These are phyloP conservation scores for Argentina silus DNA, from an alignment of 2,797 vertebrate species.

Conservation along the genomic window DNA sequence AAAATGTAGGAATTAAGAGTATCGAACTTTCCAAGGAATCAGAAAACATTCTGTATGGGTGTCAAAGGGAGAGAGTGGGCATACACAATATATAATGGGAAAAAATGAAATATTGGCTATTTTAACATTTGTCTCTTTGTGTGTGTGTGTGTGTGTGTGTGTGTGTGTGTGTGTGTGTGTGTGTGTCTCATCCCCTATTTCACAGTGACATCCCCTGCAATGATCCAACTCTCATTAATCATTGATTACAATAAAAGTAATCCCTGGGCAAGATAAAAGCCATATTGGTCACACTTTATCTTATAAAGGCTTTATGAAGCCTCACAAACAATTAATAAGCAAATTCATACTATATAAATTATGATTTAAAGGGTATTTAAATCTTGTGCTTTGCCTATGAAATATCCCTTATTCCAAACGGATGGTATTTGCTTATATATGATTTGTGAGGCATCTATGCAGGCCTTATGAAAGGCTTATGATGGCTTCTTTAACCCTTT, in stretches of 20 bases:
- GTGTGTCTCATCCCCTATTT: not conserved
- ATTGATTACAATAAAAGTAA: too few relatives aligned
- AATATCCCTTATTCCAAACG: too few relatives aligned
- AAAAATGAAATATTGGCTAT: not conserved
- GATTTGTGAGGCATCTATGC: not conserved
- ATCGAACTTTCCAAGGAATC: constrained; percentile 3
- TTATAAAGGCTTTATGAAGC: too few relatives aligned
- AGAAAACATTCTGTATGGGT: not conserved
- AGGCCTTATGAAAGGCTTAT: not conserved
- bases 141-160: not conserved
- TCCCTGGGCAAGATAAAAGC: too few relatives aligned
- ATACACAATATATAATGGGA: not conserved
- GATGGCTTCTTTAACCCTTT: not conserved
- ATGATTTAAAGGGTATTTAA: too few relatives aligned
- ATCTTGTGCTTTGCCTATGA: too few relatives aligned
- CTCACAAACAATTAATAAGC: too few relatives aligned
- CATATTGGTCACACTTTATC: too few relatives aligned
- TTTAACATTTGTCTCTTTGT: not conserved
- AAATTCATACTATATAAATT: too few relatives aligned
- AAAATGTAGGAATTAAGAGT: not conserved
- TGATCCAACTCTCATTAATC: not conserved
- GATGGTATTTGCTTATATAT: too few relatives aligned
- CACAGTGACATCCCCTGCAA: not conserved
- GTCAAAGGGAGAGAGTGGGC: not conserved
- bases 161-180: not conserved